phyloP scores from a whole-genome alignment of 2,797 vertebrate genomes.

The Podargus strigoides region DNA sequence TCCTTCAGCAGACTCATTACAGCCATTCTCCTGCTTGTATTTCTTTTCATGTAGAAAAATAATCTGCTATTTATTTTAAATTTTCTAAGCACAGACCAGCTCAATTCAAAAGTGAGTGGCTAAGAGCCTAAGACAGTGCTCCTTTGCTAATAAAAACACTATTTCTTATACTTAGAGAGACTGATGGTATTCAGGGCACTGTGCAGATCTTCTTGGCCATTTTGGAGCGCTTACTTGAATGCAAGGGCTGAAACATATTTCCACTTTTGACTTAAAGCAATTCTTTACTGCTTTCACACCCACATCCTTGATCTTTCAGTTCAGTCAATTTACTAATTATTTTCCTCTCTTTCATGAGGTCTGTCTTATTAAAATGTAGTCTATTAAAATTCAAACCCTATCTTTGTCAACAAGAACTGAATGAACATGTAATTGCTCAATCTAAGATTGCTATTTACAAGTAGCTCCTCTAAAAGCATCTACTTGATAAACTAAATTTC shows the following conservation, averaged over 20 bases:
- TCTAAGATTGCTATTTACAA: background rate
- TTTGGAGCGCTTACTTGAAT: background rate
- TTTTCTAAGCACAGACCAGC: background rate
- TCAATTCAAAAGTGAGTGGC: background rate
- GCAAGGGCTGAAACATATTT: background rate
- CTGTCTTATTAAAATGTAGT: background rate
- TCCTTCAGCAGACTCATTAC: background rate
- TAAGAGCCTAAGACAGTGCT: background rate
- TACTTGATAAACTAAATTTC: background rate
- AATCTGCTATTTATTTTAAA: background rate
- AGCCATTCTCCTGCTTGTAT: background rate
- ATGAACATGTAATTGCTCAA: background rate
- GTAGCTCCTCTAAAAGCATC: background rate
- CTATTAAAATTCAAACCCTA: background rate
- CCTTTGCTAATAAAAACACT: background rate
- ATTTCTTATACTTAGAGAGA: background rate
- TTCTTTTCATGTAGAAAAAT: background rate
- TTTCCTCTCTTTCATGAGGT: background rate
- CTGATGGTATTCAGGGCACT: background rate
- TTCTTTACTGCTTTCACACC: background rate
- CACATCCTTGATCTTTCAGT: background rate
- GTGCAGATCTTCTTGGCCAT: background rate
- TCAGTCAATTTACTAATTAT: background rate
- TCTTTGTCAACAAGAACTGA: background rate
- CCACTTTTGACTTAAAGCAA: background rate